Conservation (phyloP, 2,888 invertebrate genomes). For the Pandemis cinnamomeana region DNA sequence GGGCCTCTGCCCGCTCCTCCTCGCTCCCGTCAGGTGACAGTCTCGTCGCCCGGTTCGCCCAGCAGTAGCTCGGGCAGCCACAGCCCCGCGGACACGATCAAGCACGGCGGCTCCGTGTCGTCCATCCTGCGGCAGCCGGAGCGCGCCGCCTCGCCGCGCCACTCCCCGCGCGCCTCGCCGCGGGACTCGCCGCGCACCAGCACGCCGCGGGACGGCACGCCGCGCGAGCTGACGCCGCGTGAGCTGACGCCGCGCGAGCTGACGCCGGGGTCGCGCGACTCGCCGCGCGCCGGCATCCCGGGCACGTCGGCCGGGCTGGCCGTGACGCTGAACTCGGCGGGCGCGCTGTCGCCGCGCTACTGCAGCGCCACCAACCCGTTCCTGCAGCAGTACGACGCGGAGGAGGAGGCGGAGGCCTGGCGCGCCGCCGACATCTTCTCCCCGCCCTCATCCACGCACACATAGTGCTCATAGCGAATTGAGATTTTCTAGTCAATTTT, state of each 20-base stretch:
- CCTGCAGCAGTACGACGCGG: conserved; percentile 82
- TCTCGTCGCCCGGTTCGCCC: conserved; percentile 92
- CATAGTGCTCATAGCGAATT: conserved; percentile 80
- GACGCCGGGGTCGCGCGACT: conserved; percentile 63
- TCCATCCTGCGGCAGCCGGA: conserved; percentile 78
- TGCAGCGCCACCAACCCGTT: conserved; percentile 85
- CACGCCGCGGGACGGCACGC: conserved; percentile 64
- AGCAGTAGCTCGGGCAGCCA: conserved; percentile 93
- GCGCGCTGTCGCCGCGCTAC: conserved; percentile 72
- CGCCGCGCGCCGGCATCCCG: conserved; percentile 77
- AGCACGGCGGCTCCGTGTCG: conserved; percentile 84
- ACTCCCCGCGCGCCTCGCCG: conserved; percentile 64
- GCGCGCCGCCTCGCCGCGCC: conserved; percentile 68
- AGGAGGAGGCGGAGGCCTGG: conserved; percentile 81
- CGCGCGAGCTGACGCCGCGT: conserved; percentile 62
- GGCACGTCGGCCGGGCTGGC: conserved; percentile 86
- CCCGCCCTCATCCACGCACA: conserved; percentile 73
- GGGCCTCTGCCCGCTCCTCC: conserved; percentile 84
- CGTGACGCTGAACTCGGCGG: conserved; percentile 82
- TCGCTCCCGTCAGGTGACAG: conserved; percentile 79
- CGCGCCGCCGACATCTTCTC: conserved; percentile 79
- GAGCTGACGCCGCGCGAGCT: conserved; percentile 51
- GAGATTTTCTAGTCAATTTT: conserved; percentile 84
- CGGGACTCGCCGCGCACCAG: conserved; percentile 72
- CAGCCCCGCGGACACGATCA: conserved; percentile 91